Evolutionary conservation across 2,888 invertebrate species (phyloP).

Genomic region (Cryptophagus acutangulus): DNA sequence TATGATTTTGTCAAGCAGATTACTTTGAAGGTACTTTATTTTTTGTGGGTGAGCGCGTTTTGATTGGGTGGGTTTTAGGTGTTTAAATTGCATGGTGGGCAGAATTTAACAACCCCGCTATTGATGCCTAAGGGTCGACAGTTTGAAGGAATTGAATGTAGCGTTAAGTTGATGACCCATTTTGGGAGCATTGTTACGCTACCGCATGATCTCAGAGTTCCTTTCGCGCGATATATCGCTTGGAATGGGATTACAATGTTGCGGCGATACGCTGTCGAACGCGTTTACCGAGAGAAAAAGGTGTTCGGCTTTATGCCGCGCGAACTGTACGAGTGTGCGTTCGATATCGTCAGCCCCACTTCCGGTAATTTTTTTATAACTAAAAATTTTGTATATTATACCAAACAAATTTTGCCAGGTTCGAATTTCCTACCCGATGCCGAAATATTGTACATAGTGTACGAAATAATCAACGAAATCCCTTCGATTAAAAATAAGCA

Average conservation of each 20-base stretch:
- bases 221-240: slow-evolving; percentile 78
- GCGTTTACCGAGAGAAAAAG: slow-evolving; percentile 79
- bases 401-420: slow-evolving; percentile 46
- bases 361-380: slow-evolving; percentile 48
- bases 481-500: slow-evolving; percentile 60
- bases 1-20: slow-evolving; percentile 45
- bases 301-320: slow-evolving; percentile 80
- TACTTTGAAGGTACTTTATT: slow-evolving; percentile 38
- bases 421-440: slow-evolving; percentile 73
- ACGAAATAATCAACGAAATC: slow-evolving; percentile 67
- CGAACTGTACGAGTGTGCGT: slow-evolving; percentile 86
- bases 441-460: slow-evolving; percentile 74
- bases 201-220: slow-evolving; percentile 77
- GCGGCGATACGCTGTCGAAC: slow-evolving; percentile 80
- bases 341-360: slow-evolving; percentile 82
- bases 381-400: slow-evolving; percentile 6
- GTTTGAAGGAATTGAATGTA: slow-evolving; percentile 55
- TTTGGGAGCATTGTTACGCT: slow-evolving; percentile 79
- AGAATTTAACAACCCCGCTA: slow-evolving; percentile 72
- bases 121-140: slow-evolving; percentile 68
- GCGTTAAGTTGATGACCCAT: slow-evolving; percentile 79
- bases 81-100: slow-evolving; percentile 75
- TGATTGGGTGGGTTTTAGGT: slow-evolving; percentile 48
- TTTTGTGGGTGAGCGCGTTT: too few species aligned
- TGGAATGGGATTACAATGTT: slow-evolving; percentile 72